Evolutionary conservation across 37 sponge, comb jelly and placozoan genomes (phyloP), one percentile per base, ranked within the genome.

Genomic region (Beroe forskalii): DNA sequence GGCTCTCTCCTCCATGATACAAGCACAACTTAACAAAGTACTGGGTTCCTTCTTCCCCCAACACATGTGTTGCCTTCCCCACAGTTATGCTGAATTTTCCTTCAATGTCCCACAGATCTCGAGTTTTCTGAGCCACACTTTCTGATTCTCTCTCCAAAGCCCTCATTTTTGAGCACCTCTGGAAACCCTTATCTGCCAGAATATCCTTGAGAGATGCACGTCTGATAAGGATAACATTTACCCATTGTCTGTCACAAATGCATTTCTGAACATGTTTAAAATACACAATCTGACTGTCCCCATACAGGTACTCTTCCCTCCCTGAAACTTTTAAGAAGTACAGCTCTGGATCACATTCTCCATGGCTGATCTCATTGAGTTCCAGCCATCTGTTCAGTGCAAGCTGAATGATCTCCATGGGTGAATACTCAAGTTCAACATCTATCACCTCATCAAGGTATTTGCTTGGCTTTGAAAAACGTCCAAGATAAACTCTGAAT

Each of bases 191-290:
- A 30, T 72, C 37, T 37, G 38, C 36, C 12, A 72, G 75, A 72
- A 72, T 39, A 6, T 37, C 75, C 22, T 72, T 72, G 6, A 72
- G 75, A 20, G 75, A 72, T 35, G 75, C 75, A 19, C 37, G 31
- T 32, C 35, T 72, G 39, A 72, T 30, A 8, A 72, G 23, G 20
- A 37, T 20, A 6, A 72, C 37, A 37, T 30, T 72, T 3, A 72
- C 75, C 3, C 31, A 39, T 37, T 72, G 31, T 36, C 35, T 23
- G 35, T 72, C 75, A 38, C 19, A 19, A 6, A 72, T 20, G 40
- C 75, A 72, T 39, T 37, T 72, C 75, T 72, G 75, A 37, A 72
- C 75, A 72, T 72, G 35, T 33, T 72, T 72, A 39, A 72, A 72
- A 4, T 3, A 1, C 31, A 37, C 30, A 38, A 72, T 72, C 40